A percentile compares a stretch with the other conserved stretches of the same genome.
Evolutionary conservation across 2,797 vertebrate genomes (phyloP).

Genomic region (Mormyrus hasselquistii): DNA sequence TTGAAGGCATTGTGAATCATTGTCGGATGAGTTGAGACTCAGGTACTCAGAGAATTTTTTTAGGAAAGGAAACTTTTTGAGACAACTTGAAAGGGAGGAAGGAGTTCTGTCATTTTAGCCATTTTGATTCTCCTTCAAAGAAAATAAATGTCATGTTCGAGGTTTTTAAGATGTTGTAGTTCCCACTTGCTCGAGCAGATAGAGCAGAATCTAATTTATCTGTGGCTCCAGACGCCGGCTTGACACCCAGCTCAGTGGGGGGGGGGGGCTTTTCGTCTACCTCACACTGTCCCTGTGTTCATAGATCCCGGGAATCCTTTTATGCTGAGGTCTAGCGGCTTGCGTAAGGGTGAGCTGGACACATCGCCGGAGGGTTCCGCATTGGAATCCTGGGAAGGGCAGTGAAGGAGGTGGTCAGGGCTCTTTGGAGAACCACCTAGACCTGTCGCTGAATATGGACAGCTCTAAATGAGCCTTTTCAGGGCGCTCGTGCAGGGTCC

Average conservation of each 20-base stretch:
- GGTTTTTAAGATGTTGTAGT: conserved; percentile 26
- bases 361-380: neutral
- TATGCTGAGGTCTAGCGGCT: conserved; percentile 50
- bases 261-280: conserved; percentile 23
- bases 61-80: neutral
- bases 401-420: neutral
- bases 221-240: conserved; percentile 42
- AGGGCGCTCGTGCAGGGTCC: neutral
- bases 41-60: neutral
- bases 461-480: neutral
- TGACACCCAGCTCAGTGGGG: conserved; percentile 48
- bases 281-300: neutral
- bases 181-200: conserved; percentile 39
- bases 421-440: neutral
- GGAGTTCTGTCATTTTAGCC: conserved; percentile 2
- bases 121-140: conserved; percentile 1
- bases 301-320: neutral
- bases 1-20: neutral
- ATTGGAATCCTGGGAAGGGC: neutral
- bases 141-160: conserved; percentile 42
- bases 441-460: neutral
- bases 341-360: neutral
- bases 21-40: neutral
- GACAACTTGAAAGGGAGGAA: neutral
- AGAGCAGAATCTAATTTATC: conserved; percentile 45